Conservation (phyloP, 2,113 vertebrate genomes). For the Tyto alba region DNA sequence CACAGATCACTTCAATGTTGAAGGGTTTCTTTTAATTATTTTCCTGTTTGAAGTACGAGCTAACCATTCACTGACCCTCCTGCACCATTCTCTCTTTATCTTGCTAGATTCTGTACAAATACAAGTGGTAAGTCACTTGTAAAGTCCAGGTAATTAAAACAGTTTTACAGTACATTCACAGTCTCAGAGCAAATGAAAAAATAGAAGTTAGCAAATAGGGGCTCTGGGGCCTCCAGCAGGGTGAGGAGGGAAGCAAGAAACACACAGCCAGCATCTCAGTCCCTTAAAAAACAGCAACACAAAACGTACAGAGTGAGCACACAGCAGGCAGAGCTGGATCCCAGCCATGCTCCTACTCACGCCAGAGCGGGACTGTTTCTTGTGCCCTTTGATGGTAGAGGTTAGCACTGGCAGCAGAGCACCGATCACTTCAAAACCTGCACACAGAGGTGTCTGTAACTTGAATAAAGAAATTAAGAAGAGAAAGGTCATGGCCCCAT, state of each 20-base stretch:
- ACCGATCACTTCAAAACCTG: not conserved
- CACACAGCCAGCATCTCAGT: not conserved
- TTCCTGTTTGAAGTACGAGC: not conserved
- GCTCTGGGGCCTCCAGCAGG: not conserved
- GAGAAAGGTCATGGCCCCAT: not conserved
- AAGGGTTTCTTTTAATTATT: not conserved
- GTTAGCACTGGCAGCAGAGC: not conserved
- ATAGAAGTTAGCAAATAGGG: not conserved
- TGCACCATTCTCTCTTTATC: not conserved
- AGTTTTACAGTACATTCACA: fast-evolving
- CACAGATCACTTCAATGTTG: not conserved
- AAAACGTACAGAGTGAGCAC: not conserved
- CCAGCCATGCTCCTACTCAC: not conserved
- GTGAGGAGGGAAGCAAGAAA: not conserved
- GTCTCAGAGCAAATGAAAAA: not conserved
- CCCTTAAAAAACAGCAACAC: not conserved
- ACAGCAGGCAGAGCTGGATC: not conserved
- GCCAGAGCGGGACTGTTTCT: not conserved
- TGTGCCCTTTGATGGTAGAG: not conserved
- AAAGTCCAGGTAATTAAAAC: not conserved
- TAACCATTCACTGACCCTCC: not conserved
- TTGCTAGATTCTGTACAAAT: not conserved
- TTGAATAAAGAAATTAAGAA: not conserved
- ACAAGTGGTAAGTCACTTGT: not conserved
- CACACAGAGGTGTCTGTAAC: not conserved